Evolutionary conservation across 2,888 invertebrate species (phyloP), one percentile per base, ranked within the genome.

Genomic region (Rhodophaea formosa): DNA sequence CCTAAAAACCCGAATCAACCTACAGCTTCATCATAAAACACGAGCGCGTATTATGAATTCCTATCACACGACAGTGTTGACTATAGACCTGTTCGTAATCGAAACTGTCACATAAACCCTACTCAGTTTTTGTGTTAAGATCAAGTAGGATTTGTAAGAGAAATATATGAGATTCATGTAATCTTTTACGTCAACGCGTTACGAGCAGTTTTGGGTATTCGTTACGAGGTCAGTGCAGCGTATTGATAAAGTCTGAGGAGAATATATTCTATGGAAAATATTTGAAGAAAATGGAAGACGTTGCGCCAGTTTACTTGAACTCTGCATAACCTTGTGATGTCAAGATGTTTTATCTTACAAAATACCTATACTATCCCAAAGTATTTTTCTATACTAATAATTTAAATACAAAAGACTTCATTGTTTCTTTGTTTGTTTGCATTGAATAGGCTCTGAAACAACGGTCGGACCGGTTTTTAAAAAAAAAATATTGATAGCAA

Each of bases 101-200:
- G 71, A 62, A 68, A 74, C 66, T 77, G 78, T 75, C 77, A 68
- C 67, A 65, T 65, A 57, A 59, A 72, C 72, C 74, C 77, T 70
- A 68, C 70, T 73, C 73, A 74, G 72, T 73, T 68, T 66, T 66
- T 63, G 64, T 61, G 62, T 64, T 63, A 63, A 72, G 75, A 77
- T 80, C 77, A 77, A 67, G 66, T 66, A 61, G 75, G 80, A 77
- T 80, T 76, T 71, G 49, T 56, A 43, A 67, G 71, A 67, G 69
- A 75, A 70, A 76, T 79, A 72, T 72, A 76, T 64, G 72, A 65
- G 68, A 69, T 55, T 71, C 70, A 67, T 71, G 74, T 68, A 73
- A 66, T 64, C 64, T 62, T 66, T 62, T 56, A 59, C 14, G 54
- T 60, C 60, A 57, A 51, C 60, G 43, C 14, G 43, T 29, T 30